Base-by-base conservation (phyloP, 30 jellyfish, hydroid and myxozoan genomes). In the Clytia hemisphaerica region DNA sequence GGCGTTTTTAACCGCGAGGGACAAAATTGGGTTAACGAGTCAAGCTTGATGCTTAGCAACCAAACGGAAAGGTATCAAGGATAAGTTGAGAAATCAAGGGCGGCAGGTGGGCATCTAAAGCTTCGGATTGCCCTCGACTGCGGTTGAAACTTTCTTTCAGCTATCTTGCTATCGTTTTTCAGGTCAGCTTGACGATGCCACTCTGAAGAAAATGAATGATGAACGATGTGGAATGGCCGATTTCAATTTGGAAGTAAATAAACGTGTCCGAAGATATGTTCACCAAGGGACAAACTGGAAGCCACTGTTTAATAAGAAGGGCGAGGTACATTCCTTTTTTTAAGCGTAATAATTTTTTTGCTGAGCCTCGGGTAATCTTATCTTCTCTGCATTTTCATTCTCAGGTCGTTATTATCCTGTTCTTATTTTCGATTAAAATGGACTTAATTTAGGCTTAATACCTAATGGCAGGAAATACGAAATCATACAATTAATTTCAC, bases 191-290 rank as follows among this genome's bases (percentile, higher is more conserved):
- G 71, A 83, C 53, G 82, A 67, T 45, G 85, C 79, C 19, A 83
- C 94, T 1, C 42, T 22, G 37, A 67, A 65, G 15, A 89, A 73
- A 31, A 21, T 83, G 37, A 50, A 38, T 2, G 35, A 38, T 25
- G 83, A 81, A 33, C 45, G 94, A 32, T 83, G 94, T 61, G 94
- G 90, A 25, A 2, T 65, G 16, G 40, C 70, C 18, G 94, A 83
- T 47, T 85, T 85, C 25, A 54, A 70, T 0, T 24, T 10, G 25
- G 46, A 65, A 61, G 1, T 53, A n/a, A n/a, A n/a, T n/a, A 46
- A 28, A 6, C 33, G 94, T 24, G 63, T 53, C 29, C 30, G 85
- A 37, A 37, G 94, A 65, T 83, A 83, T 57, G 37, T 83, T 36
- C 60, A 61, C 12, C 94, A 83, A 44, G 94, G 94, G 15, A 28